Evolutionary conservation across 2,113 vertebrate genomes (phyloP).

Genomic region (Lates calcarifer): DNA sequence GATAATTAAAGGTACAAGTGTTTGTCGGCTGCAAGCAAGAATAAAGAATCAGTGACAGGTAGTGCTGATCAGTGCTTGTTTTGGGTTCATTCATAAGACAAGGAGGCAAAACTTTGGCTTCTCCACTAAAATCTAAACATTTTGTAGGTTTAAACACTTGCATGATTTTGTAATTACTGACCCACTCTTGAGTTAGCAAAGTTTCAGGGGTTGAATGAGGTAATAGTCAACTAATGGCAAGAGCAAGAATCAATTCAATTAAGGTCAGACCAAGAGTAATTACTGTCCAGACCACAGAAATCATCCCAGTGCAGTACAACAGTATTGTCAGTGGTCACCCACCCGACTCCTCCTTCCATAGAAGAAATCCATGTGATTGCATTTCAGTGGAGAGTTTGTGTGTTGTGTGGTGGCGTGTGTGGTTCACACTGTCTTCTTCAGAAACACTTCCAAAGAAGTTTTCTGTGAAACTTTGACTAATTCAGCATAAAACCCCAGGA

Average conservation of each 20-base stretch:
- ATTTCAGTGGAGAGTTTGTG: background rate
- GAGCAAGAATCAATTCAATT: background rate
- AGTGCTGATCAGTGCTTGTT: constrained; percentile 2
- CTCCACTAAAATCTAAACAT: background rate
- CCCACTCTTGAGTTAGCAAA: background rate
- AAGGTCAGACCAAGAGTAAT: background rate
- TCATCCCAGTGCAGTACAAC: background rate
- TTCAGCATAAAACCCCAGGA: constrained; percentile 8
- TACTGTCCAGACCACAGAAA: background rate
- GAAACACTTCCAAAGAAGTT: background rate
- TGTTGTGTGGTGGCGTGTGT: background rate
- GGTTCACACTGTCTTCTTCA: background rate
- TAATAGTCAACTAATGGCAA: background rate
- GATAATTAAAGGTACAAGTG: constrained; percentile 31
- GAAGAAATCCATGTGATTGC: background rate
- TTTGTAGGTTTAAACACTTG: background rate
- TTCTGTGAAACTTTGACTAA: background rate
- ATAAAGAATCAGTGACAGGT: too few relatives aligned
- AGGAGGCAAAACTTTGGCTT: background rate
- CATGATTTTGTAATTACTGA: background rate
- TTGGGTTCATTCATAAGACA: background rate
- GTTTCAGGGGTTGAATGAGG: background rate
- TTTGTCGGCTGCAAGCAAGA: constrained; percentile 29
- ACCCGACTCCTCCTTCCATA: background rate
- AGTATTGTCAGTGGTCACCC: background rate